Conservation (phyloP, 2,797 vertebrate genomes). For the Knipowitschia caucasica region DNA sequence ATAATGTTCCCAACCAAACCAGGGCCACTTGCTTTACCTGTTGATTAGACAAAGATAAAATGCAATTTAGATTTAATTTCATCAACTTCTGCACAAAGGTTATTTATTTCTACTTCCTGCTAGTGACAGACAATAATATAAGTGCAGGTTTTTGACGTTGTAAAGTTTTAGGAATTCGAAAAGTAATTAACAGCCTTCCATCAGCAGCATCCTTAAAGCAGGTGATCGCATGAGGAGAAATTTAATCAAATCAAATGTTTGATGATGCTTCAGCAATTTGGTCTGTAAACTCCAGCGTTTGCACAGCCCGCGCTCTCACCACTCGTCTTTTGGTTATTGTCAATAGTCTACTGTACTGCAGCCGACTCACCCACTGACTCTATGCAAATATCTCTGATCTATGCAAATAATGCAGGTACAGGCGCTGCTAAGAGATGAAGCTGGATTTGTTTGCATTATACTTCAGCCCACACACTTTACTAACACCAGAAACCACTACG, state of each 20-base stretch:
- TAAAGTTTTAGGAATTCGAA: constrained; percentile 35
- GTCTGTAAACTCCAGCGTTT: constrained; percentile 60
- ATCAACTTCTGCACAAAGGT: too few relatives aligned
- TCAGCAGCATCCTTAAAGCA: constrained; percentile 56
- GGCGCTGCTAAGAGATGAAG: constrained; percentile 27
- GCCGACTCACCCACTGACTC: constrained; percentile 40
- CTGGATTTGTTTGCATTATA: constrained; percentile 55
- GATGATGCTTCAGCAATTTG: constrained; percentile 64
- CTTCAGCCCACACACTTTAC: constrained; percentile 38
- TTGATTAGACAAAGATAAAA: too few relatives aligned
- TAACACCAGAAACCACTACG: constrained; percentile 16
- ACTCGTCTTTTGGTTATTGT: constrained; percentile 54
- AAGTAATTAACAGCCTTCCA: constrained; percentile 65
- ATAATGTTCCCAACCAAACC: too few relatives aligned
- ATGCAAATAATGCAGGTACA: constrained; percentile 54
- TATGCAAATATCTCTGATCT: constrained; percentile 53
- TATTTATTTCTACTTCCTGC: too few relatives aligned
- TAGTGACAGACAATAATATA: too few relatives aligned
- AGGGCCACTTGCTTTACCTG: neutral
- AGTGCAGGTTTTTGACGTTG: neutral
- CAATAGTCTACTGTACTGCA: constrained; percentile 55
- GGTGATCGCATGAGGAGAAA: constrained; percentile 55
- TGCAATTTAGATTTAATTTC: too few relatives aligned
- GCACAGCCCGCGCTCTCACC: constrained; percentile 42
- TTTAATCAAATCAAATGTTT: constrained; percentile 68